Evolutionary conservation across 2,113 vertebrate species (phyloP).

Genomic region (Phycodurus eques): DNA sequence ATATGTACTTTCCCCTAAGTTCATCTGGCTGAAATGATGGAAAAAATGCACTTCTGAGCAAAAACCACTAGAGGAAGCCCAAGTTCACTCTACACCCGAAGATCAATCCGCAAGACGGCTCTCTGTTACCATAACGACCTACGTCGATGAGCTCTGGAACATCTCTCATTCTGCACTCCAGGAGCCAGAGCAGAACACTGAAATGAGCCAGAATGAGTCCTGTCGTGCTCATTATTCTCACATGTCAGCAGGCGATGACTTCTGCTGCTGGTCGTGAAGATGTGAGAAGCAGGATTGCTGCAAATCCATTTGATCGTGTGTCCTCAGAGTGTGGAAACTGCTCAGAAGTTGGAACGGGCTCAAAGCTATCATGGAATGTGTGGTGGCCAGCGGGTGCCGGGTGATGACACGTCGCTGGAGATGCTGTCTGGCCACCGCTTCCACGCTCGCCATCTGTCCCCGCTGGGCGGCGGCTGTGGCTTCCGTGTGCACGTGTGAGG

Average conservation of each 20-base stretch:
- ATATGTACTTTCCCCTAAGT: background rate
- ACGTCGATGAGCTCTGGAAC: slow-evolving; percentile 25
- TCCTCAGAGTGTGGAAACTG: slow-evolving; percentile 38
- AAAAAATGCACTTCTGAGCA: slow-evolving; percentile 31
- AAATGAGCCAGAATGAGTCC: slow-evolving; percentile 46
- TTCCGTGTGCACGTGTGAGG: slow-evolving; percentile 37
- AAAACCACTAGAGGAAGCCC: slow-evolving; percentile 49
- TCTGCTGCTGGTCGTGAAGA: slow-evolving; percentile 38
- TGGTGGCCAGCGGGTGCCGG: slow-evolving; percentile 39
- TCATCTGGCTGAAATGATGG: background rate
- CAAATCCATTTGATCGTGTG: slow-evolving; percentile 35
- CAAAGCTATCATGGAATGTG: slow-evolving; percentile 43
- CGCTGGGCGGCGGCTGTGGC: slow-evolving; percentile 50
- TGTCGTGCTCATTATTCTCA: slow-evolving; percentile 51
- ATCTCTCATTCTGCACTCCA: slow-evolving; percentile 18
- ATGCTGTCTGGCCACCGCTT: slow-evolving; percentile 61
- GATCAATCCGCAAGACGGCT: slow-evolving; percentile 34
- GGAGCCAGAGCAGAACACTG: slow-evolving; percentile 19
- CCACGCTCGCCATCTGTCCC: slow-evolving; percentile 66
- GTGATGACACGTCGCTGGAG: slow-evolving; percentile 60
- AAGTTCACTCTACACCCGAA: slow-evolving; percentile 36
- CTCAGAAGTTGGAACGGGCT: slow-evolving; percentile 48
- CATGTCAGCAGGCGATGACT: slow-evolving; percentile 61
- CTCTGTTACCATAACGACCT: slow-evolving; percentile 25
- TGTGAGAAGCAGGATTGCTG: slow-evolving; percentile 39